Base-by-base conservation (phyloP, 23 tunicate genomes). In the Botrylloides violaceus region DNA sequence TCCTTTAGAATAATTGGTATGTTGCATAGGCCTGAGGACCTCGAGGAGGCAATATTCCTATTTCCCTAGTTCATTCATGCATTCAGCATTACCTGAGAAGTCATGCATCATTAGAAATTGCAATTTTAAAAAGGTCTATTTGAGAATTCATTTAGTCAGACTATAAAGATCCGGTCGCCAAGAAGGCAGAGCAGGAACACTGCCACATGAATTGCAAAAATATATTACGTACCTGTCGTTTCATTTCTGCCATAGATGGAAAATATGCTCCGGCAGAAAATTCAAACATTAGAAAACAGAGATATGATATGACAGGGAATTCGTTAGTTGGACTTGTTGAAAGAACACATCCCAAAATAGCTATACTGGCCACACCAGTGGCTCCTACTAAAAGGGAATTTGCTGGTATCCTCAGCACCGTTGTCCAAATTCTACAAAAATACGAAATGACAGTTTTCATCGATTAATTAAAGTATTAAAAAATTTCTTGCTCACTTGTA, bases 261-360 rank as follows among this genome's bases (percentile, higher is more conserved):
- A 90, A 90, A 66, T 90, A 90, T 18, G 74, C 36, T 4, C 97
- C 97, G 36, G 89, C 87, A 3, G 86, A 61, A 23, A 80, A 25
- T 65, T 90, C 90, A 59, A 90, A 90, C 5, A 82, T 3, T 9
- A 90, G 56, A 73, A 90, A 90, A 5, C 87, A 89, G 3, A 79
- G 22, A 63, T 78, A 90, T 19, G 97, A 90, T 21, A 90, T n/a
- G 49, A 83, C 56, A 2, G 97, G 97, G 47, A 90, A 90, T 70
- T 90, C 97, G 55, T 78, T 53, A 3, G 81, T 61, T 34, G 97
- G 97, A 39, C 75, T 64, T 19, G 97, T 90, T 3, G 97, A 83
- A 3, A 90, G 20, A n/a, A 80, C 97, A 70, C 90, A 83, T 26
- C 49, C 72, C 0, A 90, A 73, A 50, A 78, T 82, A 7, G 97